A percentile compares a stretch with the other conserved stretches of the same genome.
These are phyloP conservation scores for Alitta virens DNA, from an alignment of 2,888 invertebrate genomes.

Conservation along the genomic window DNA sequence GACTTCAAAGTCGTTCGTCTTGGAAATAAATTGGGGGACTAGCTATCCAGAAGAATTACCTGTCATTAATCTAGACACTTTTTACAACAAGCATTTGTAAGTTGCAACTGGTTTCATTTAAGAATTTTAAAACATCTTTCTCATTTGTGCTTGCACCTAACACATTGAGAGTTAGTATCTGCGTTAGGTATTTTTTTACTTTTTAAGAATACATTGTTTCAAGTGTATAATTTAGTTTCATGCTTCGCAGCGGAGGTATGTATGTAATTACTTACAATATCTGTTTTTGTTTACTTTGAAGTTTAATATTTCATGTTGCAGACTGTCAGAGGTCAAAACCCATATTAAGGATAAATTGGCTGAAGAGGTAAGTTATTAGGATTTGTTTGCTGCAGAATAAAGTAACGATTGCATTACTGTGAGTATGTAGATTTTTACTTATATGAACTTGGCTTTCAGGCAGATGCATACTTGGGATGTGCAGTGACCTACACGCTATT, in stretches of 20 bases:
- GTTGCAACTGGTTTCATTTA: too few relatives aligned
- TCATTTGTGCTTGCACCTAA: background rate
- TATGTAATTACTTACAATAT: too few relatives aligned
- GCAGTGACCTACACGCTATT: slow-evolving; percentile 94
- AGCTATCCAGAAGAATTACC: slow-evolving; percentile 84
- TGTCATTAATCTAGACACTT: slow-evolving; percentile 79
- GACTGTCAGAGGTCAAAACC: slow-evolving; percentile 70
- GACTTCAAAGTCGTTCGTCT: slow-evolving; percentile 74
- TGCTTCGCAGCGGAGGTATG: too few relatives aligned
- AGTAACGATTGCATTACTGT: too few relatives aligned
- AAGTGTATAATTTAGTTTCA: too few relatives aligned
- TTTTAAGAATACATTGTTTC: background rate
- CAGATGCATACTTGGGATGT: slow-evolving; percentile 79
- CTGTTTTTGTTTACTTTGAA: background rate
- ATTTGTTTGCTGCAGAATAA: too few relatives aligned
- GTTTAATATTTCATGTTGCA: slow-evolving; percentile 45
- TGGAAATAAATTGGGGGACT: slow-evolving; percentile 84
- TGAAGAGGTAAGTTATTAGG: slow-evolving; percentile 27
- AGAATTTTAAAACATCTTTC: too few relatives aligned
- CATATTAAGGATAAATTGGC: slow-evolving; percentile 60
- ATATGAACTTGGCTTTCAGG: slow-evolving; percentile 49
- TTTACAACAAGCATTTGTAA: slow-evolving; percentile 91
- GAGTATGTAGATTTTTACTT: too few relatives aligned
- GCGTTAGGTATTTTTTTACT: background rate
- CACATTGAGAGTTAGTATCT: background rate